Base-by-base conservation (phyloP, 2,113 vertebrate genomes). In the Capreolus pygargus region DNA sequence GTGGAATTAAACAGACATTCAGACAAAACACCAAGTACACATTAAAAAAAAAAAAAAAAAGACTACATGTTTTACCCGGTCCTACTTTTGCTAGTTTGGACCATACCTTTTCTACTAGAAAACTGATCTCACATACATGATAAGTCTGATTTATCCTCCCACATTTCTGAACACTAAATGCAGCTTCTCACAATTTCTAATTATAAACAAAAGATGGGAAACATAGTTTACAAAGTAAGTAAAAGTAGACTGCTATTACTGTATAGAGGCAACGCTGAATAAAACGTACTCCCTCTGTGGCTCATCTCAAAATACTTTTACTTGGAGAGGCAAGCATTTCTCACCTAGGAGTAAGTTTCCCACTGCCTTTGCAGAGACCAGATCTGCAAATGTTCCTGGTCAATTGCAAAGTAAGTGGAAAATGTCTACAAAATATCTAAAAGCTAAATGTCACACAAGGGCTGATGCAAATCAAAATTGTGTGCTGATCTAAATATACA, bases 161-260 rank as follows among this genome's bases (percentile, higher is more conserved):
- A 97, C 57, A 97, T 96, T 98, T 98, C 98, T 93, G 98, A 97
- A 98, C 98, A 98, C 97, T 93, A 95, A 98, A 98, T 93, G 97
- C 93, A 97, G 90, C 85, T 89, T 96, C 85, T 98, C 98, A 98
- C 97, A 98, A 89, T 97, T 98, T 97, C 97, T 98, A 98, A 98
- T 96, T 60, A 98, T 98, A 96, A 98, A 97, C 98, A 98, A 97
- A 98, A 96, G 85, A 97, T 81, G 54, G 57, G 81, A 98, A 97
- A 95, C 92, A 92, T 47, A 61, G 94, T 84, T 97, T 96, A 57
- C 94, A 89, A 93, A 95, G 89, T 21, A 93, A 93, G 52, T 86
- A 36, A 54, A 96, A 81, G 96, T 84, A 97, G 92, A 97, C 94
- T 97, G 87, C 97, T 98, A 97, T 89, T 97, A 95, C 94, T 78